These are phyloP conservation scores for Margarornis squamiger DNA, from an alignment of 2,797 vertebrate species.

Conservation along the genomic window DNA sequence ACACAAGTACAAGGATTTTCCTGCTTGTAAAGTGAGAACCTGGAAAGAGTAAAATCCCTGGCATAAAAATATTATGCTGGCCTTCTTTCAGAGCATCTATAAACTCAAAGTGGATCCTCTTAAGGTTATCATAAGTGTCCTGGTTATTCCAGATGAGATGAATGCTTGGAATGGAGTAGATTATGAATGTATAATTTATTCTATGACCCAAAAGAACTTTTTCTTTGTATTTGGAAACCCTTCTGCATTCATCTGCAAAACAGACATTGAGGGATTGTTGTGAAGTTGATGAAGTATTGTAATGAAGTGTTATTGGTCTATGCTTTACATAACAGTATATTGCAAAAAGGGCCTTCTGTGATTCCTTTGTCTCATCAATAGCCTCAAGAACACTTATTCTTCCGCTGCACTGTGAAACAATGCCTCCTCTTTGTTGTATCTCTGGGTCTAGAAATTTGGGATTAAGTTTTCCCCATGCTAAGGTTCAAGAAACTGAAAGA, in stretches of 20 bases:
- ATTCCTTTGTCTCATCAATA: background rate
- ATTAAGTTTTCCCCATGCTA: background rate
- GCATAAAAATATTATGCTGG: constrained; percentile 15
- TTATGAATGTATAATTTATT: background rate
- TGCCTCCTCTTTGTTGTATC: rapidly evolving
- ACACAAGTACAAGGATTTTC: background rate
- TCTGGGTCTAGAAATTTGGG: background rate
- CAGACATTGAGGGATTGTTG: background rate
- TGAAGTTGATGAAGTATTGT: background rate
- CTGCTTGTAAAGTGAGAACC: background rate
- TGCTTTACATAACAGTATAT: background rate
- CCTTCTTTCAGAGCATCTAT: background rate
- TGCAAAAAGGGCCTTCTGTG: background rate
- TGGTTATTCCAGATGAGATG: background rate
- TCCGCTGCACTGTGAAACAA: background rate
- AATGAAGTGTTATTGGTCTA: background rate
- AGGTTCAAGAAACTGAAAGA: background rate
- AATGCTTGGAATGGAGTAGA: background rate
- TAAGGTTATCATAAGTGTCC: background rate
- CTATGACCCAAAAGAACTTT: background rate
- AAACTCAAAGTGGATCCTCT: background rate
- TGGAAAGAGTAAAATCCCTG: background rate
- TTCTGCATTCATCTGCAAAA: background rate
- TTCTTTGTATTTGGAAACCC: background rate
- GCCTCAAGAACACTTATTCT: background rate